phyloP scores from a whole-genome alignment of 2,888 invertebrate species.

The Ophraella communa region DNA sequence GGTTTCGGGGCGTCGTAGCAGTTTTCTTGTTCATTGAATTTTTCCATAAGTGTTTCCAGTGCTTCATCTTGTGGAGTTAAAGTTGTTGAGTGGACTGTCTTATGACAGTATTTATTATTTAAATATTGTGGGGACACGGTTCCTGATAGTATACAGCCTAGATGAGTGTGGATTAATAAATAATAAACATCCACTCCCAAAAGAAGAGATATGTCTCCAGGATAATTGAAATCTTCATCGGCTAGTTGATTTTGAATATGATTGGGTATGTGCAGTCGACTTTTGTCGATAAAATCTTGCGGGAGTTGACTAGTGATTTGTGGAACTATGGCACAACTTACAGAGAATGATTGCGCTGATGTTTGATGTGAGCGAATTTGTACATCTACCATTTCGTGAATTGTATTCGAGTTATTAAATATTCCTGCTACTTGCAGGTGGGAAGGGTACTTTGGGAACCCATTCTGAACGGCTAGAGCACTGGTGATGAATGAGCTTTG shows the following conservation, averaged over 20 bases:
- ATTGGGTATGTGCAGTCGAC: too few relatives aligned
- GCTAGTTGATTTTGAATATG: background rate
- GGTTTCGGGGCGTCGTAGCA: background rate
- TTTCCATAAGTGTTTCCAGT: background rate
- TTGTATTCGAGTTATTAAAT: background rate
- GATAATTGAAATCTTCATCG: background rate
- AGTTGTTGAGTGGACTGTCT: background rate
- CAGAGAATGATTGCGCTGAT: too few relatives aligned
- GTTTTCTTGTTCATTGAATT: background rate
- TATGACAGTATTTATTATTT: too few relatives aligned
- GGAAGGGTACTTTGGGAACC: background rate
- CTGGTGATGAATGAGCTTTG: background rate
- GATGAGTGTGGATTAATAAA: background rate
- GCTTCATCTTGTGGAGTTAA: background rate
- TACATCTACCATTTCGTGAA: background rate
- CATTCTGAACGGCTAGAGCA: background rate
- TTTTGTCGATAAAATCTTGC: too few relatives aligned
- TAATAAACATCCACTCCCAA: background rate
- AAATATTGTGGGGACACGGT: too few relatives aligned
- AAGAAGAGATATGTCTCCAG: background rate
- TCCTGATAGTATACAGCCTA: too few relatives aligned
- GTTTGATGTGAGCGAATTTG: background rate
- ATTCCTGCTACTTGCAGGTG: background rate
- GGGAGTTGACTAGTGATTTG: background rate
- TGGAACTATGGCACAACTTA: too few relatives aligned